These are phyloP conservation scores for Calliphora vomitoria DNA, from an alignment of 2,888 invertebrate species.

Conservation along the genomic window DNA sequence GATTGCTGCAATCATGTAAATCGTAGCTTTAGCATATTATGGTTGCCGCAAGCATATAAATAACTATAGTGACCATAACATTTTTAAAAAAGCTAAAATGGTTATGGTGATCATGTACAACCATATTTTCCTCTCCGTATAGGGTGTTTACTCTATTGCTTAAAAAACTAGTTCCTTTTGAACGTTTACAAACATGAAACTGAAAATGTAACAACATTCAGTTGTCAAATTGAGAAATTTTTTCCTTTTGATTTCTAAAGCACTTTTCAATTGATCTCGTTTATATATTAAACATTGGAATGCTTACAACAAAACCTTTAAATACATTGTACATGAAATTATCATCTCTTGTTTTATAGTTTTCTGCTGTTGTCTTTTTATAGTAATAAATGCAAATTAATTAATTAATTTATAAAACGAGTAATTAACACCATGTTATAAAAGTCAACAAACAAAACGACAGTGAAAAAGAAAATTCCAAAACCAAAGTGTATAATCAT, in stretches of 20 bases:
- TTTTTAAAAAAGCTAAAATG: too few species aligned
- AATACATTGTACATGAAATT: neutral
- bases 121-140: too few species aligned
- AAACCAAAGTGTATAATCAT: conserved; percentile 62
- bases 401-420: conserved; percentile 80
- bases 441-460: conserved; percentile 64
- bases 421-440: conserved; percentile 81
- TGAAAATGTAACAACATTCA: too few species aligned
- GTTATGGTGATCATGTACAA: too few species aligned
- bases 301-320: conserved; percentile 11
- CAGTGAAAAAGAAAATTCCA: conserved; percentile 31
- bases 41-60: too few species aligned
- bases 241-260: neutral
- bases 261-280: conserved; percentile 5
- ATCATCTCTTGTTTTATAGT: conserved; percentile 10
- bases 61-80: too few species aligned
- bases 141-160: too few species aligned
- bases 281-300: neutral
- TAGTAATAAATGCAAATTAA: conserved; percentile 79
- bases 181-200: too few species aligned
- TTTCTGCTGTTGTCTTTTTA: conserved; percentile 14
- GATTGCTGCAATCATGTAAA: too few species aligned
- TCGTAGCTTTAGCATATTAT: too few species aligned
- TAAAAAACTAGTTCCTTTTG: too few species aligned
- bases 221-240: too few species aligned